Evolutionary conservation across 2,888 invertebrate species (phyloP).

Genomic region (Fabriciana adippe): DNA sequence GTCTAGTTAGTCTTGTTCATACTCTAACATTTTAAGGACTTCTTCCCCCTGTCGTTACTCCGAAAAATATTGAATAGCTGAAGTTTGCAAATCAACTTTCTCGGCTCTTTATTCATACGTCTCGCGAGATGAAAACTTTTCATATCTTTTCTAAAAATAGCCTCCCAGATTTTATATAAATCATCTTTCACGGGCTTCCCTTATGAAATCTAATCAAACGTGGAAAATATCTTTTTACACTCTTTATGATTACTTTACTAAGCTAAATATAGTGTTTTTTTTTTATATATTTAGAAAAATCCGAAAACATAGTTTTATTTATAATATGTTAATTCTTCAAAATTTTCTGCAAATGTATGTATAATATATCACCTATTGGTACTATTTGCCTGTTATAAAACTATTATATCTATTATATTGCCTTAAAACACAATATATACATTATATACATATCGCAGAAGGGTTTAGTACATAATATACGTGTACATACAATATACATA

Average conservation of each 20-base stretch:
- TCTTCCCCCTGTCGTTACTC: slow-evolving; percentile 13
- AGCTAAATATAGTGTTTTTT: not conserved
- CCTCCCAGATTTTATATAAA: slow-evolving; percentile 37
- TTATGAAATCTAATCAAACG: slow-evolving; percentile 35
- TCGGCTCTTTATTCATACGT: slow-evolving; percentile 38
- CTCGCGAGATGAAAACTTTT: slow-evolving; percentile 42
- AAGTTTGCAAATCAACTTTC: slow-evolving; percentile 36
- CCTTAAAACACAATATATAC: no score
- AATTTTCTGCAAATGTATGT: no score
- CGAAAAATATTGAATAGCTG: slow-evolving; percentile 35
- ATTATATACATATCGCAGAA: no score
- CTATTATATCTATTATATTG: no score
- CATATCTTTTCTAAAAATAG: slow-evolving; percentile 41
- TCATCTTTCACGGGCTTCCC: slow-evolving; percentile 32
- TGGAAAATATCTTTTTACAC: slow-evolving; percentile 17
- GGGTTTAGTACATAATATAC: no score
- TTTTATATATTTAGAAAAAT: no score
- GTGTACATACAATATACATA: no score
- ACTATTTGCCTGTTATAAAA: no score
- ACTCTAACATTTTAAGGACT: slow-evolving; percentile 23
- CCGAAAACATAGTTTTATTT: no score
- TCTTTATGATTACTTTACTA: slow-evolving; percentile 3
- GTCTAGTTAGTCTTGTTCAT: not conserved
- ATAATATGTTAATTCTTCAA: no score
- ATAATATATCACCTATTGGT: no score